Evolutionary conservation across 23 tunicate species (phyloP), one percentile per base, ranked within the genome.

Genomic region (Phallusia fumigata): DNA sequence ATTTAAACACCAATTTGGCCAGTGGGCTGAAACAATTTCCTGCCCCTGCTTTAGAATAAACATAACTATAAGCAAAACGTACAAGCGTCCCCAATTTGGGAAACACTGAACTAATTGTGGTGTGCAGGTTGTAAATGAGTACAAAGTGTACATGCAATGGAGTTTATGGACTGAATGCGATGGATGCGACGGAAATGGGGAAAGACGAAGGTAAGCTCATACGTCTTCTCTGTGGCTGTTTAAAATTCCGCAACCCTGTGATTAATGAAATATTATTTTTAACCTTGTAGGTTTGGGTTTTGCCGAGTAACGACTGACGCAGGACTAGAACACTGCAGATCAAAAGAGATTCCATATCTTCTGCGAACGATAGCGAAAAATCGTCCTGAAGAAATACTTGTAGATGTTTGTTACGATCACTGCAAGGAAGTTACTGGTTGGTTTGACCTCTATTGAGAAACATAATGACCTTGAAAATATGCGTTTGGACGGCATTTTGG

Each of bases 331-430:
- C 91, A 87, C 19, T 87, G 91, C 44, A 24, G n/a, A 6, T 84
- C 84, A 30, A 52, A 52, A 73, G 84, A 80, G 10, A 34, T 87
- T 30, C 91, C 91, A 0, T 3, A 52, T 35, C 26, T 82, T 19
- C 11, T 87, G 65, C 77, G 82, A 30, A 31, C 86, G 3, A 26
- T 81, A 53, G 86, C 91, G 16, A 36, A 35, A 32, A 76, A 80
- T 12, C 34, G 86, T 52, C 82, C 81, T 19, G 91, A 87, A 35
- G 91, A 87, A 81, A 81, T 87, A 0, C 1, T 81, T 34, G 91
- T 87, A 0, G 91, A 87, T 32, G 78, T 87, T 33, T 87, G 91
- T 35, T 87, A 81, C 45, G 91, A 87, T 36, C 91, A 87, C 3
- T 87, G 91, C 78, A 21, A 31, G 16, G 91, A 87, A 76, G 8